Conservation (phyloP, 1,140 invertebrate genomes). For the Drosophila insularis region DNA sequence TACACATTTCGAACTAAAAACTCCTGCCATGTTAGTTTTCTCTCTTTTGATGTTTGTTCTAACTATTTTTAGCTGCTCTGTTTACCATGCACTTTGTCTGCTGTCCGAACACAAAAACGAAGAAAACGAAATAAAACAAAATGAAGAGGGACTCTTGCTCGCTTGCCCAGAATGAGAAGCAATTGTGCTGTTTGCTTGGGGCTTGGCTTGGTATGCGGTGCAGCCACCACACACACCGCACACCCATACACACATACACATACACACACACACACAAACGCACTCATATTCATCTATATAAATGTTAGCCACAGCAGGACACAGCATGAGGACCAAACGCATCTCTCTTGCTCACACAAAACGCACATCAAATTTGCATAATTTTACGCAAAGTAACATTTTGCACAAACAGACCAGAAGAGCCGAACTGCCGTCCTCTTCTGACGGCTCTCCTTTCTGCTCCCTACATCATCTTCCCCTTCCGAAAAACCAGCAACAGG, state of each 20-base stretch:
- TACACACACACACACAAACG: conserved; percentile 28
- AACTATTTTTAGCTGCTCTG: conserved; percentile 51
- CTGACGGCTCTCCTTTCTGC: neutral
- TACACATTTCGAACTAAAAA: conserved; percentile 19
- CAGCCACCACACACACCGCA: conserved; percentile 30
- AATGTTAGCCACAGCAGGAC: conserved; percentile 28
- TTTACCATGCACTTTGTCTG: conserved; percentile 71
- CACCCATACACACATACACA: neutral
- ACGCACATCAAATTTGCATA: conserved; percentile 81
- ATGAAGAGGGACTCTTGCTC: conserved; percentile 1
- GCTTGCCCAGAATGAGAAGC: conserved; percentile 23
- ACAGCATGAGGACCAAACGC: conserved; percentile 28
- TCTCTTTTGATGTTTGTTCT: conserved; percentile 35
- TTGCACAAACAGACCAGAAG: conserved; percentile 62
- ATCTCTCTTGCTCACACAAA: conserved; percentile 68
- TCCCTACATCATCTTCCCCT: neutral
- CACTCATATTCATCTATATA: neutral
- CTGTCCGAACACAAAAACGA: conserved; percentile 47
- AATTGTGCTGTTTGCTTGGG: conserved; percentile 61
- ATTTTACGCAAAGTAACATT: conserved; percentile 76
- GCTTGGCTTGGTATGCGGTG: conserved; percentile 68
- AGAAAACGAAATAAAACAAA: conserved; percentile 2
- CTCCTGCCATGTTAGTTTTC: conserved; percentile 44
- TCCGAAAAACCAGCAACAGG: conserved; percentile 48
- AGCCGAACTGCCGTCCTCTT: conserved; percentile 25